Base-by-base conservation (phyloP, 2,888 invertebrate genomes). In the Drosophila incognita region DNA sequence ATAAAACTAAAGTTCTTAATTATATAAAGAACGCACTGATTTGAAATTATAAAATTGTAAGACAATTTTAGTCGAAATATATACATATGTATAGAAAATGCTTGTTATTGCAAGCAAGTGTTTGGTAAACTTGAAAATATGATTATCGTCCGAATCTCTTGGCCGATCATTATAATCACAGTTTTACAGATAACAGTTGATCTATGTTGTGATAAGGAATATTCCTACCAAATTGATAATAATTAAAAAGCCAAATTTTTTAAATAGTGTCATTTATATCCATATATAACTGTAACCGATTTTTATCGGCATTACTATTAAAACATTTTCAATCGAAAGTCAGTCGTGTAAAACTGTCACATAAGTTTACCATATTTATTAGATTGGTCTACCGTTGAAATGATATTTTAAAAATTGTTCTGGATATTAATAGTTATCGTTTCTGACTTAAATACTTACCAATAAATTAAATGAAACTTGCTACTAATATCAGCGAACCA, bases 391-490 rank as follows among this genome's bases (percentile, higher is more conserved):
- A 29, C 18, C 18, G n/a, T 29, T 31, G 31, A 31, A 15, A 21
- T 31, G 1, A n/a, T 29, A 7, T 52, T 31, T 33, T 8, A 31
- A 2, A 52, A 13, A 8, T 8, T 15, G 15, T 21, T 7, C 21
- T 15, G 10, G 13, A 7, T 21, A 36, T 21, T n/a, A 51, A 35
- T 24, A 54, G 3, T 18, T 36, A 4, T 24, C 7, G 4, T 27
- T 13, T 10, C 33, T 13, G n/a, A 52, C 7, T 52, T 52, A 54
- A 11, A 54, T 13, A 2, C 21, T 27, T 38, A 13, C 49, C 62
- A 52, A 62, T 31, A 69, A 76, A 54, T 60, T 60, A 36, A 52
- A 46, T 60, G 24, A 40, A 75, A 61, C 11, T 62, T 63, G 48
- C 46, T 24, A 51, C 35, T 31, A 58, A 57, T 56, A 54, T 52